Conservation (phyloP, 2,888 invertebrate species). For the Apamea sordens region DNA sequence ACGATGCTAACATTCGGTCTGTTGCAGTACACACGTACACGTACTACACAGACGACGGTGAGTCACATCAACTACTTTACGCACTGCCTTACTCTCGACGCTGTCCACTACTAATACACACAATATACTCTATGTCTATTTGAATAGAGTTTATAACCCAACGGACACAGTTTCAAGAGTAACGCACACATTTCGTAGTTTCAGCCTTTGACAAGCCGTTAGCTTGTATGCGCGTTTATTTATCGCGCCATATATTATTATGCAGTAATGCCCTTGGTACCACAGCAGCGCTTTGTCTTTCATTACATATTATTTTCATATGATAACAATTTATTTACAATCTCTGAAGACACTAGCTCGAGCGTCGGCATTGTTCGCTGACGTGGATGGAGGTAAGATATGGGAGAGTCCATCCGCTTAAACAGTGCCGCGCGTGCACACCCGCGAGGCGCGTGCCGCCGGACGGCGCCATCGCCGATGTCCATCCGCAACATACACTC, state of each 20-base stretch:
- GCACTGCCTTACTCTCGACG: constrained; percentile 32
- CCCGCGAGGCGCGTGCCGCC: background rate
- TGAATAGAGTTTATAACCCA: constrained; percentile 7
- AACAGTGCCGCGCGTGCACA: background rate
- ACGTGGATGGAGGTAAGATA: constrained; percentile 23
- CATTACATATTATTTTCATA: constrained; percentile 63
- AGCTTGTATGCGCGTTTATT: constrained; percentile 27
- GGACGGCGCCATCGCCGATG: too few relatives aligned
- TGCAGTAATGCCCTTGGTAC: constrained; percentile 3
- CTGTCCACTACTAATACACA: background rate
- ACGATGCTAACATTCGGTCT: constrained; percentile 42
- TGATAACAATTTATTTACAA: background rate
- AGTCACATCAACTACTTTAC: constrained; percentile 56
- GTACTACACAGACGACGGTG: constrained; percentile 73
- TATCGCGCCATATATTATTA: constrained; percentile 5
- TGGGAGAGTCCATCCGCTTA: background rate
- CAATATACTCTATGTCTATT: background rate
- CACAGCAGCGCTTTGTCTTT: constrained; percentile 77
- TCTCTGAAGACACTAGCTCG: constrained; percentile 12
- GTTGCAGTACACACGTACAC: constrained; percentile 74
- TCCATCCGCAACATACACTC: background rate
- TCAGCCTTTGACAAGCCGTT: constrained; percentile 13
- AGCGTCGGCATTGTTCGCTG: constrained; percentile 2
- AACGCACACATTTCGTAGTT: constrained; percentile 37
- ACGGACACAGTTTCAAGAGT: constrained; percentile 31